Base-by-base conservation (phyloP, 2,888 invertebrate genomes). In the Cyaniris semiargus region DNA sequence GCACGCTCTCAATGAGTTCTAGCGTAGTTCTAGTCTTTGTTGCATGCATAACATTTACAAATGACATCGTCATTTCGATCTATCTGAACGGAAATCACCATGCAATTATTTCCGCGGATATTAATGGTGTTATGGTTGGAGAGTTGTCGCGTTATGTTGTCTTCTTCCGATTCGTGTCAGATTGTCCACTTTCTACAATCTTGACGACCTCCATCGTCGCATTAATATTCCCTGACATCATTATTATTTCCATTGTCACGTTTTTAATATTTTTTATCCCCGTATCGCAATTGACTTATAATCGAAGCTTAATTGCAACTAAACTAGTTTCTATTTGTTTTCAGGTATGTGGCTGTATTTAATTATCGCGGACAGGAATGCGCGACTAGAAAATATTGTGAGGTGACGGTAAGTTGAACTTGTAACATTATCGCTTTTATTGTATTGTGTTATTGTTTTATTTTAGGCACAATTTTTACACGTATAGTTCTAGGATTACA, bases 321-420 rank as follows among this genome's bases (percentile, higher is more conserved):
- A 58, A 80, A 78, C 71, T 74, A 72, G 70, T 80, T 66, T 76
- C 48, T 79, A 78, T 80, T 79, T 79, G 53, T 79, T 80, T 81
- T 78, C 82, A 82, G 82, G 82, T 82, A 82, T 60, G 81, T 78
- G 78, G 66, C 74, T 77, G 79, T 76, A 74, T 74, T 77, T 72
- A 70, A 79, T 78, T 56, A 21, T 71, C 23, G 3, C 7, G 23
- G 23, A 48, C 48, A 53, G 34, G 31, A 77, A 79, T 60, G 79
- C 80, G 79, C 80, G 71, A 79, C 78, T 79, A 70, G 58, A 44
- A 56, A 70, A 77, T 71, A 44, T 84, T 85, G 84, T 83, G 85
- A 83, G 80, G 27, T 70, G 76, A 48, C 70, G 76, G 76, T 76
- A 76, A 66, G 76, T 76, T 66, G 48, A 10, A 7, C 23, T 74